Evolutionary conservation across 1,140 invertebrate genomes (phyloP).

Genomic region (Zaprionus capensis): DNA sequence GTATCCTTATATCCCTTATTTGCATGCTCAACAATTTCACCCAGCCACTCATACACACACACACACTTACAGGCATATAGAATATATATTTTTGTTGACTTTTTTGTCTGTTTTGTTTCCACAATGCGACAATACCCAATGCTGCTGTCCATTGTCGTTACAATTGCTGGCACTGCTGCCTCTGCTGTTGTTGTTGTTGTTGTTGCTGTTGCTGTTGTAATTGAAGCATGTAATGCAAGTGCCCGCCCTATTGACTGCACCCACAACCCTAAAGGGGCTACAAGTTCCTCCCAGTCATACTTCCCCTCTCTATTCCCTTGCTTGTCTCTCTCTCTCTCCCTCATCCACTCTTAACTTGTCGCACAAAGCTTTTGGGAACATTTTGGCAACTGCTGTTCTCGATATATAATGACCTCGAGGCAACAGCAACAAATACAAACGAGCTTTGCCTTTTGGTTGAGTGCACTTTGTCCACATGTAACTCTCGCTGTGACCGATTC

Average conservation of each 20-base stretch:
- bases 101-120: slow-evolving; percentile 53
- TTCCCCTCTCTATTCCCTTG: too few relatives aligned
- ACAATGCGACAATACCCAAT: slow-evolving; percentile 68
- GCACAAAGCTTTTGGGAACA: slow-evolving; percentile 79
- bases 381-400: slow-evolving; percentile 81
- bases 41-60: background rate
- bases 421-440: slow-evolving; percentile 56
- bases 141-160: slow-evolving; percentile 53
- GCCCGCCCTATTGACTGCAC: slow-evolving; percentile 24
- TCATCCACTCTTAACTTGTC: slow-evolving; percentile 54
- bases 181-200: slow-evolving; percentile 47
- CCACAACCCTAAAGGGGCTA: background rate
- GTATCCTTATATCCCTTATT: slow-evolving; percentile 9
- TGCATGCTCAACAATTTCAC: slow-evolving; percentile 7
- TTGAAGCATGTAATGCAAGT: slow-evolving; percentile 78
- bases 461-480: slow-evolving; percentile 80
- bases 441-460: slow-evolving; percentile 73
- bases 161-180: slow-evolving; percentile 40
- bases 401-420: slow-evolving; percentile 82
- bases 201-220: slow-evolving; percentile 63
- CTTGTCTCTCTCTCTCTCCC: background rate
- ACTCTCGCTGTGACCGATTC: slow-evolving; percentile 71
- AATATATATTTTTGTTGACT: slow-evolving; percentile 30
- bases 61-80: slow-evolving; percentile 3
- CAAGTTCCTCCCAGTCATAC: background rate